Evolutionary conservation across 2,888 invertebrate genomes (phyloP), one percentile per base, ranked within the genome.

Genomic region (Alcis repandata): DNA sequence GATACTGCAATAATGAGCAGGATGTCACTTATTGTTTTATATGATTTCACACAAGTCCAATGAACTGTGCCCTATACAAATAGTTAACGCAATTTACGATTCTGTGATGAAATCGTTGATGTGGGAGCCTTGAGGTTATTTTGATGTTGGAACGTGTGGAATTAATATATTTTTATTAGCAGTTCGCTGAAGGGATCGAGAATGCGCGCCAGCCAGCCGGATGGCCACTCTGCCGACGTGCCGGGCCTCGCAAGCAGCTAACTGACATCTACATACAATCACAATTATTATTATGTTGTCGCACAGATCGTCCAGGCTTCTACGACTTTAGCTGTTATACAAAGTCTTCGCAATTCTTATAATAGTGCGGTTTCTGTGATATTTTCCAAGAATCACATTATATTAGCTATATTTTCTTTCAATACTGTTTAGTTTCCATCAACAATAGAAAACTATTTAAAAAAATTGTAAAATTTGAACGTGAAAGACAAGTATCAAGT

Each of bases 1-100:
- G 82, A 84, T 86, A 84, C 73, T 75, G 75, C 79, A 75, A 73
- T 83, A 85, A 82, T 83, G 82, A 80, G 77, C 82, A 83, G 80
- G 80, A 80, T 79, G 77, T 78, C 74, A 72, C 69, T 75, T 76
- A 78, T 75, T 77, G 75, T 78, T 77, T 76, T 72, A 71, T 76
- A 76, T 71, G 67, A 75, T 73, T 71, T 64, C 60, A 67, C 52
- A 48, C 38, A 61, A 73, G 75, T 72, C 63, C 71, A 71, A 70
- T 69, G 75, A 75, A 73, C 75, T 61, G 41, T 60, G 61, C 45
- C 22, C n/a, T 8, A 46, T 20, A 68, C 54, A 61, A 67, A 71
- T 61, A 40, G 15, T 57, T 27, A 63, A 54, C 54, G 45, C 54
- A 67, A 41, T 70, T 68, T 63, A 56, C 33, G 53, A 22, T 33